Evolutionary conservation across 2,888 invertebrate genomes (phyloP), one percentile per base, ranked within the genome.

Genomic region (Cheilosia soror): DNA sequence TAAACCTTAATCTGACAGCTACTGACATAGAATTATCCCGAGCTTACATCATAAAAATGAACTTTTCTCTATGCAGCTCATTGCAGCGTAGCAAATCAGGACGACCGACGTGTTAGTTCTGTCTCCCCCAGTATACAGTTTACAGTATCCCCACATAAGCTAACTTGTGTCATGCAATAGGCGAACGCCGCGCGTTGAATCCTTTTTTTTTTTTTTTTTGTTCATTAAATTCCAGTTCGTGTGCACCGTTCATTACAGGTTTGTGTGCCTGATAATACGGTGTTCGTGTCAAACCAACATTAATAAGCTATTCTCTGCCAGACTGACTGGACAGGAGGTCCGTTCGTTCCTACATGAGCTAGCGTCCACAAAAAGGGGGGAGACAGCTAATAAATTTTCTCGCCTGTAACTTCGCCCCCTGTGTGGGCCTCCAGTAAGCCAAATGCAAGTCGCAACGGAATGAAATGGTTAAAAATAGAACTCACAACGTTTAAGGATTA

Each of bases 241-340:
- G 42, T 79, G 58, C 37, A 42, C 25, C 51, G 53, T 40, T 72
- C 33, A 72, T 51, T 60, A 66, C 60, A 62, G 2, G 15, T 37
- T 62, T 73, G 40, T 62, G 1, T 29, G 73, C 40, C 60, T n/a
- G 65, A 71, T 71, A 71, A 76, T 66, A 68, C 44, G 73, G 63
- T 51, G 69, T 78, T 69, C 83, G 68, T 84, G 83, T 79, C 83
- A 83, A 78, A 63, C 47, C 65, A 57, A 77, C 78, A 83, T 83
- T 78, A 73, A 83, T 79, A 78, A 83, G 78, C 62, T 51, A 68
- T 78, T 66, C 57, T 20, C 20, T 31, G 15, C 71, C 55, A 63
- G 15, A 55, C 69, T 58, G 49, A 53, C 66, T 20, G 25, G 44
- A 13, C 27, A 11, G 5, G 51, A 27, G 42, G 27, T 25, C 33